Evolutionary conservation across 2,113 vertebrate genomes (phyloP).

Genomic region (Ochotona princeps): DNA sequence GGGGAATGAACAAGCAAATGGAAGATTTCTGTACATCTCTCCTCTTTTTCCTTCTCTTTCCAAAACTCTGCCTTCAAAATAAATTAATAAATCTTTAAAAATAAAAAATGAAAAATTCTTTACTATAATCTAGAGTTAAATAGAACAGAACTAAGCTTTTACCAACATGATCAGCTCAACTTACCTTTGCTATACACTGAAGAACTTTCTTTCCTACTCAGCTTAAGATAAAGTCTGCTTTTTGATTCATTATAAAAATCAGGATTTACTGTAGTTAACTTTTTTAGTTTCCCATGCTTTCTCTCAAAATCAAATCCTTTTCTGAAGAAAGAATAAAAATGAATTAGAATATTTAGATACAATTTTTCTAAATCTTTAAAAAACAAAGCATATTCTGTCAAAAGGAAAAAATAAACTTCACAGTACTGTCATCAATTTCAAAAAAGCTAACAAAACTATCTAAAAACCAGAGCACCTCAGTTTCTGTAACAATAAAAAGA

Average conservation of each 20-base stretch:
- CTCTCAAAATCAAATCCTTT: slow-evolving; percentile 85
- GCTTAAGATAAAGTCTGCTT: slow-evolving; percentile 87
- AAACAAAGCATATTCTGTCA: neutral
- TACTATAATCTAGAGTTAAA: neutral
- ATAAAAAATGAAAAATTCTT: neutral
- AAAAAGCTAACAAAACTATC: neutral
- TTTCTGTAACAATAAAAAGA: neutral
- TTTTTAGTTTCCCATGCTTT: slow-evolving; percentile 85
- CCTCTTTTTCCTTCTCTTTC: too few species aligned
- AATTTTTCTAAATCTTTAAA: neutral
- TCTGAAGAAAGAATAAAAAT: slow-evolving; percentile 77
- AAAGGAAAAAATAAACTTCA: neutral
- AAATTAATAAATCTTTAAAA: too few species aligned
- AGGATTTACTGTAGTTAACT: slow-evolving; percentile 65
- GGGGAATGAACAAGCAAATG: too few species aligned
- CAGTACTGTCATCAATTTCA: neutral
- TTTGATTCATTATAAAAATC: slow-evolving; percentile 82
- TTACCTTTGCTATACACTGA: slow-evolving; percentile 88
- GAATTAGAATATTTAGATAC: neutral
- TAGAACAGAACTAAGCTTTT: neutral
- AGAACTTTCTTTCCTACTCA: slow-evolving; percentile 87
- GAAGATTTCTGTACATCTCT: too few species aligned
- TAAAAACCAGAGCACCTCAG: neutral
- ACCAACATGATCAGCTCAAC: neutral
- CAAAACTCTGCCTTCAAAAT: too few species aligned